These are phyloP conservation scores for Petrocephalus schoutedeni DNA, from an alignment of 2,797 vertebrate genomes.

Conservation along the genomic window DNA sequence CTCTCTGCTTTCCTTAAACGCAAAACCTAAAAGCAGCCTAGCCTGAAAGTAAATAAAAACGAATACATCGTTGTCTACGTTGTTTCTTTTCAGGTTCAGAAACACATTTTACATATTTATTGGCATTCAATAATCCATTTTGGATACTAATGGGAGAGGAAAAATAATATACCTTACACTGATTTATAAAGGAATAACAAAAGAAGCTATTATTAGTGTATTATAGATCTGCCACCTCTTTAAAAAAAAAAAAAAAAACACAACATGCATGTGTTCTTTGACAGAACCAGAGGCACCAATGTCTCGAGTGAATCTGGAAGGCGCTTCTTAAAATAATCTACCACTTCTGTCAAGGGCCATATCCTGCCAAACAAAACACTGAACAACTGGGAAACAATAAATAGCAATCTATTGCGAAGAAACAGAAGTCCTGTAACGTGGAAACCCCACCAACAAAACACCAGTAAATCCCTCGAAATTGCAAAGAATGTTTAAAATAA, in stretches of 20 bases:
- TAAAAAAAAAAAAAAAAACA: slow-evolving; percentile 9
- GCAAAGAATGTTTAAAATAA: background rate
- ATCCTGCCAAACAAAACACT: slow-evolving; percentile 19
- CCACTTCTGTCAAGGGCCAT: background rate
- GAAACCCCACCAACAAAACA: slow-evolving; percentile 12
- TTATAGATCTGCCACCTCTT: background rate
- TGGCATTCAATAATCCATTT: background rate
- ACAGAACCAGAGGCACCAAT: background rate
- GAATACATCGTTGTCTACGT: background rate
- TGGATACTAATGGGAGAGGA: background rate
- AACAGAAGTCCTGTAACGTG: background rate
- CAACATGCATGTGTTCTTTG: background rate
- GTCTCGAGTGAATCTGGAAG: background rate
- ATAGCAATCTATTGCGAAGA: background rate
- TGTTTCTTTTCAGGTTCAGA: background rate
- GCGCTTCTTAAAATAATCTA: slow-evolving; percentile 24
- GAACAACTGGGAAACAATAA: slow-evolving; percentile 14
- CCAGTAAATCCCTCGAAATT: background rate
- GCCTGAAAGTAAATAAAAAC: background rate
- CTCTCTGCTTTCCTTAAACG: background rate
- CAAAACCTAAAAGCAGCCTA: background rate
- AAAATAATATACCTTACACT: background rate
- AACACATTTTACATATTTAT: background rate
- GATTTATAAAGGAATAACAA: background rate
- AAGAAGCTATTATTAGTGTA: background rate